Evolutionary conservation across 53 echinoderm and acorn worm genomes (phyloP).

Genomic region (Actinopyga echinites): DNA sequence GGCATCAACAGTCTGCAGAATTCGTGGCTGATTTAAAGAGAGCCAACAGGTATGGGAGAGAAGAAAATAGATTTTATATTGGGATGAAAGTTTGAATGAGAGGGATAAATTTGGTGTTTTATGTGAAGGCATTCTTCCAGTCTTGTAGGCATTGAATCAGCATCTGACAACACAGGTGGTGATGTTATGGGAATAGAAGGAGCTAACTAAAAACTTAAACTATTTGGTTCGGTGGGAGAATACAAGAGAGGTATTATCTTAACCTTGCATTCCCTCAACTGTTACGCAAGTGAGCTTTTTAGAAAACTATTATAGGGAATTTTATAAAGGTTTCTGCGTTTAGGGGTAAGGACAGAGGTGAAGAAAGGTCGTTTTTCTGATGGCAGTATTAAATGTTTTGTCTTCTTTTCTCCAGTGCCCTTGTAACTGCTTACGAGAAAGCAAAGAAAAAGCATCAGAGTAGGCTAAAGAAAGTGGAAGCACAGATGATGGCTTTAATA

Average conservation of each 20-base stretch:
- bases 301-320: slow-evolving; percentile 79
- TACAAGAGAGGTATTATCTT: too few relatives aligned
- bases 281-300: slow-evolving; percentile 59
- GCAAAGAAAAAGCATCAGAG: slow-evolving; percentile 99
- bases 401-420: slow-evolving; percentile 64
- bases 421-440: slow-evolving; percentile 98
- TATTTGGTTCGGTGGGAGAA: too few relatives aligned
- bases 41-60: slow-evolving; percentile 81
- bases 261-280: too few relatives aligned
- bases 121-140: too few relatives aligned
- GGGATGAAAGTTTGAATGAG: too few relatives aligned
- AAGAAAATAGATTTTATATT: too few relatives aligned
- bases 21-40: slow-evolving; percentile 99
- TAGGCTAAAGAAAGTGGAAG: slow-evolving; percentile 93
- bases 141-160: too few relatives aligned
- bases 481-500: slow-evolving; percentile 99
- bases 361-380: slow-evolving; percentile 19
- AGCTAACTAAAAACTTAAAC: too few relatives aligned
- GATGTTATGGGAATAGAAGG: too few relatives aligned
- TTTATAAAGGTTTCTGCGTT: slow-evolving; percentile 84
- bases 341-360: slow-evolving; percentile 77
- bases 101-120: too few relatives aligned
- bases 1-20: slow-evolving; percentile 97
- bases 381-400: neutral
- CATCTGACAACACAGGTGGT: too few relatives aligned